phyloP scores from a whole-genome alignment of 1,140 invertebrate species.

The Micrasema minimum region DNA sequence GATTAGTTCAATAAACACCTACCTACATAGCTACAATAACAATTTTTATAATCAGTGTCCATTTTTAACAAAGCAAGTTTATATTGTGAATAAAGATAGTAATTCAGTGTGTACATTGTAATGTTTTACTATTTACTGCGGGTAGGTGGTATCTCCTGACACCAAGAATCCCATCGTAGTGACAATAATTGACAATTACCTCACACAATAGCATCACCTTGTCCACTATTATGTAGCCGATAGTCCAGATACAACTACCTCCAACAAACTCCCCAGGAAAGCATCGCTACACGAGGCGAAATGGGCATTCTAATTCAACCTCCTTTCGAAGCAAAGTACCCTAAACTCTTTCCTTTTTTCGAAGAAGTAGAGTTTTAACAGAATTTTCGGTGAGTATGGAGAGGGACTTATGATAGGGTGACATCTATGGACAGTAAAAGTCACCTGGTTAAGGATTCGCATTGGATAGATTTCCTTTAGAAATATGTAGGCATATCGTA shows the following conservation, averaged over 20 bases:
- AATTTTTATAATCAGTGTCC: too few relatives aligned
- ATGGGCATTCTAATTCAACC: background rate
- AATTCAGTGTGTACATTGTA: too few relatives aligned
- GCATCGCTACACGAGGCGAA: background rate
- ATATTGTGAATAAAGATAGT: too few relatives aligned
- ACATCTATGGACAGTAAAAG: constrained; percentile 23
- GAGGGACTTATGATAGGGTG: constrained; percentile 19
- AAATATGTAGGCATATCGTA: too few relatives aligned
- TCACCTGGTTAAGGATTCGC: constrained; percentile 10
- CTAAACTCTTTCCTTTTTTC: constrained; percentile 17
- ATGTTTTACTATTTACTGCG: too few relatives aligned
- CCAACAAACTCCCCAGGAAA: background rate
- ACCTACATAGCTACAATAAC: too few relatives aligned
- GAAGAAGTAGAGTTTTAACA: constrained; percentile 10
- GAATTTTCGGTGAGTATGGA: constrained; percentile 1
- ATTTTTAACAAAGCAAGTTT: too few relatives aligned
- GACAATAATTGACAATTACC: constrained; percentile 52
- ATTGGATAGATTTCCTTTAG: constrained; percentile 13
- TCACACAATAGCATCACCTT: constrained; percentile 43
- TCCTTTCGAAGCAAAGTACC: too few relatives aligned
- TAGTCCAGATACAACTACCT: constrained; percentile 1
- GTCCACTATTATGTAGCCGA: constrained; percentile 33
- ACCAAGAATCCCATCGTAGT: constrained; percentile 35
- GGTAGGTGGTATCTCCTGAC: constrained; percentile 15
- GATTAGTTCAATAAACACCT: too few relatives aligned